Percentiles rank a stretch among this genome's conserved stretches.
These are phyloP conservation scores for Eospalax fontanierii DNA, from an alignment of 2,797 vertebrate species.

Conservation along the genomic window DNA sequence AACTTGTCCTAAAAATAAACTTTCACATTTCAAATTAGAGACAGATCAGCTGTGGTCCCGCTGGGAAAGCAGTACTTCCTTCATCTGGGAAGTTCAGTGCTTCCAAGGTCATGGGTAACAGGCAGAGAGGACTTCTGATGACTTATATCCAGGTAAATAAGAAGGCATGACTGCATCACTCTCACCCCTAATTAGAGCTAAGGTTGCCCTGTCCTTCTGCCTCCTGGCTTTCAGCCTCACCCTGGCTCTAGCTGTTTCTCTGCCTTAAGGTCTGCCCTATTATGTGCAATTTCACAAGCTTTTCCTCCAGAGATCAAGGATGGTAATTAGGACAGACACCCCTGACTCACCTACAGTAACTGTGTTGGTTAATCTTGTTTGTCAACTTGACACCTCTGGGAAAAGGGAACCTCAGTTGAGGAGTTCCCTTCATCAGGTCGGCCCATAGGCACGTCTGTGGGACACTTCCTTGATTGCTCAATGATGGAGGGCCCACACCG, in stretches of 20 bases:
- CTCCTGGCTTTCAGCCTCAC: background rate
- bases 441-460: too few species aligned
- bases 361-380: too few species aligned
- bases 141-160: background rate
- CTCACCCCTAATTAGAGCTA: background rate
- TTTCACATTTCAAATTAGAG: slow-evolving; percentile 33
- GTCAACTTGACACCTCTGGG: too few species aligned
- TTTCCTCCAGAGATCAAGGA: background rate
- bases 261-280: background rate
- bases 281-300: background rate
- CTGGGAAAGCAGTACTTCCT: background rate
- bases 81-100: background rate
- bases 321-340: background rate
- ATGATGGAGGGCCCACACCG: too few species aligned
- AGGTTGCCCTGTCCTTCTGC: background rate
- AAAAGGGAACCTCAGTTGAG: too few species aligned
- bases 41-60: background rate
- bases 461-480: too few species aligned
- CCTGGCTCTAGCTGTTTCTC: background rate
- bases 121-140: background rate
- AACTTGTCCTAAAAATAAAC: slow-evolving; percentile 2
- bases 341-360: background rate
- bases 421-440: too few species aligned
- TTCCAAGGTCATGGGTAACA: background rate
- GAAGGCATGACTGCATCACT: background rate